Percentiles rank a stretch among this genome's conserved stretches.
phyloP scores from a whole-genome alignment of 2,113 vertebrate genomes.

The Xiphophorus couchianus region DNA sequence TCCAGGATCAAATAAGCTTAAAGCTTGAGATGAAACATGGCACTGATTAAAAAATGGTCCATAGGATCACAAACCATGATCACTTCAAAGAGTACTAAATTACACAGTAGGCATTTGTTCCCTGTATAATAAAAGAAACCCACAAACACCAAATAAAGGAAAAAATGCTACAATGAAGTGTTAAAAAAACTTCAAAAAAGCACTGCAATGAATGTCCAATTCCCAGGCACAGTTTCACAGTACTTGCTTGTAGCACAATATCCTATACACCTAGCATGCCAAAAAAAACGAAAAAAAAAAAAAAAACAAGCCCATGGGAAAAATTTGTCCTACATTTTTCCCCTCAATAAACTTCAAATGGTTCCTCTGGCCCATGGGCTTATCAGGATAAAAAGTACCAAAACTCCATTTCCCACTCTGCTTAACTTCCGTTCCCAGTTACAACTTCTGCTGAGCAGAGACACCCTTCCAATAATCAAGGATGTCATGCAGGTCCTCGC shows the following conservation, averaged over 20 bases:
- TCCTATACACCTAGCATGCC: conserved; percentile 76
- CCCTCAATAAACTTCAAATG: conserved; percentile 35
- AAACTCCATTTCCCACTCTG: conserved; percentile 42
- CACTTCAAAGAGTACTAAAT: conserved; percentile 43
- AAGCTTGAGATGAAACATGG: conserved; percentile 63
- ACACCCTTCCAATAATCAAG: conserved; percentile 99
- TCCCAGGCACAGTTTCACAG: conserved; percentile 70
- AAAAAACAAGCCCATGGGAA: conserved; percentile 54
- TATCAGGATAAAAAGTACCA: conserved; percentile 51
- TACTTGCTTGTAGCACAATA: conserved; percentile 61
- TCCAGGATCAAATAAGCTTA: conserved; percentile 32
- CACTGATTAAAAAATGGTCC: conserved; percentile 65
- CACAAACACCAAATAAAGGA: conserved; percentile 43
- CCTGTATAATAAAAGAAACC: conserved; percentile 56
- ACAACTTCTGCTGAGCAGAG: conserved; percentile 99
- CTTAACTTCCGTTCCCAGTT: conserved; percentile 67
- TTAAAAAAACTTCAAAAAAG: conserved; percentile 41
- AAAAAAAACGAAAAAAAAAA: conserved; percentile 47
- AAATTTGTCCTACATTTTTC: conserved; percentile 42
- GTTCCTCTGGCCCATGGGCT: conserved; percentile 38
- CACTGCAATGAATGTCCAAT: conserved; percentile 55
- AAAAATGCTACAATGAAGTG: conserved; percentile 68
- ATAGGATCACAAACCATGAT: conserved; percentile 55
- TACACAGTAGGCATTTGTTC: conserved; percentile 52
- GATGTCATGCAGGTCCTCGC: conserved; percentile 99